A percentile compares a stretch with the other conserved stretches of the same genome.
Conservation (phyloP, 2,113 vertebrate genomes). For the Eublepharis macularius region DNA sequence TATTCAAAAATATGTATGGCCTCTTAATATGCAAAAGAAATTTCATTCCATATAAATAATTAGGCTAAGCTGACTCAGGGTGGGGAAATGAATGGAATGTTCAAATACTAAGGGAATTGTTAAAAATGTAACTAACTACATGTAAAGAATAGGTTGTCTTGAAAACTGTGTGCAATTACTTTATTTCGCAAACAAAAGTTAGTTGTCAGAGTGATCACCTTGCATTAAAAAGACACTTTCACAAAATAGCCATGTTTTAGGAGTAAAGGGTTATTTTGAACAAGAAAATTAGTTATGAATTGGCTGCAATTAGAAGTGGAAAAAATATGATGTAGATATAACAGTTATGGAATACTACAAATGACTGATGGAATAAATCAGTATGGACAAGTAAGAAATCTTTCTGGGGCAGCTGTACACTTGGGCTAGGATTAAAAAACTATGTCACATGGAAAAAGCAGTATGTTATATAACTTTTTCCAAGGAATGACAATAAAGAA, state of each 20-base stretch:
- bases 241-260: slow-evolving; percentile 22
- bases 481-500: not conserved
- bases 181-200: slow-evolving; percentile 19
- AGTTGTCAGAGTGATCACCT: slow-evolving; percentile 26
- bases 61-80: not conserved
- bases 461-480: slow-evolving; percentile 8
- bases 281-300: slow-evolving; percentile 11
- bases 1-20: not conserved
- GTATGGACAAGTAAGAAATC: slow-evolving; percentile 17
- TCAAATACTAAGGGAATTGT: not conserved
- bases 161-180: slow-evolving; percentile 20
- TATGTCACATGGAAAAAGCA: slow-evolving; percentile 18
- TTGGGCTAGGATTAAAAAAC: slow-evolving; percentile 5
- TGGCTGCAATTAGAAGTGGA: slow-evolving; percentile 10
- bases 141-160: slow-evolving; percentile 1
- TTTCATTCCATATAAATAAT: not conserved
- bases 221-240: slow-evolving; percentile 15
- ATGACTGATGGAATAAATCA: slow-evolving; percentile 41
- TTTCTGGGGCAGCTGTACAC: slow-evolving; percentile 19
- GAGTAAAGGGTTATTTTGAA: slow-evolving; percentile 31
- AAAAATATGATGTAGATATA: slow-evolving; percentile 24
- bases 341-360: slow-evolving; percentile 26
- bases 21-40: not conserved
- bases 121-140: slow-evolving; percentile 32
- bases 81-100: not conserved